Evolutionary conservation across 2,888 invertebrate species (phyloP).

Genomic region (Lamellibrachia satsuma): DNA sequence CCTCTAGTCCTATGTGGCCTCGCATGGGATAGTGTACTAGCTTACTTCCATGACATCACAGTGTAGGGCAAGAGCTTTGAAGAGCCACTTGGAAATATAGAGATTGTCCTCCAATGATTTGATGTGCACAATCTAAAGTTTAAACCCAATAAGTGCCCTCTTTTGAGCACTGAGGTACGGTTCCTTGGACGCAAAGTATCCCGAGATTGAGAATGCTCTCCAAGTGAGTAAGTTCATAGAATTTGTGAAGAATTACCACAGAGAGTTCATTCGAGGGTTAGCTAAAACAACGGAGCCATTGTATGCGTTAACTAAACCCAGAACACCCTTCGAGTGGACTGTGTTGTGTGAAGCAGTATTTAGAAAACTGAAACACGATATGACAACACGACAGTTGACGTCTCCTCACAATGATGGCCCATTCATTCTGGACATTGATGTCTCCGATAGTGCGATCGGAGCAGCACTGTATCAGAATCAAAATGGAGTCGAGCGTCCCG

Average conservation of each 20-base stretch:
- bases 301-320: not conserved
- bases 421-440: not conserved
- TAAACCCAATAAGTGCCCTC: slow-evolving; percentile 19
- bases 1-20: too few species aligned
- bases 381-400: not conserved
- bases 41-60: too few species aligned
- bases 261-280: not conserved
- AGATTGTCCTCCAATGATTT: not conserved
- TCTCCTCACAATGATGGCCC: not conserved
- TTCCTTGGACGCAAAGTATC: not conserved
- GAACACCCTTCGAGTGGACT: not conserved
- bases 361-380: not conserved
- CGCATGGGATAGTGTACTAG: too few species aligned
- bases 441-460: not conserved
- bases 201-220: not conserved
- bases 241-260: not conserved
- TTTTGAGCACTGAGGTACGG: slow-evolving; percentile 17
- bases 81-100: not conserved
- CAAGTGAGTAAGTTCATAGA: not conserved
- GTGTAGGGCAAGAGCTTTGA: too few species aligned
- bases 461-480: not conserved
- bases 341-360: not conserved
- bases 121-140: not conserved
- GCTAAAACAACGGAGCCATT: not conserved
- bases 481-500: not conserved